phyloP scores from a whole-genome alignment of 2,113 vertebrate species.

The Alethe diademata region DNA sequence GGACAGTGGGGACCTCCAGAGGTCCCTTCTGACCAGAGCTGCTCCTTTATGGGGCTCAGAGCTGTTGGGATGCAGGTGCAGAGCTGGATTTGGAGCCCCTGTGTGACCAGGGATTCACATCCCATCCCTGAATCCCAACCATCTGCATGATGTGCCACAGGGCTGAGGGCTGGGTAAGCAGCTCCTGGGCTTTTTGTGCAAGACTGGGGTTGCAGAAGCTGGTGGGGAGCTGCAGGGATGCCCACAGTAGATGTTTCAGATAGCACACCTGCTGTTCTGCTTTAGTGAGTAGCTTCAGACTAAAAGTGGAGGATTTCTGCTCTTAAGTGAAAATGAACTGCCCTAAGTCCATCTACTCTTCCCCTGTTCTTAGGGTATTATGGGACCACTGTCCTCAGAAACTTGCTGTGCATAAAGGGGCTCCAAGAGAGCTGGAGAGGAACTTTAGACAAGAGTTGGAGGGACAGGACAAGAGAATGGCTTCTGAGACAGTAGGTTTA shows the following conservation, averaged over 20 bases:
- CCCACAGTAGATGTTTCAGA: not conserved
- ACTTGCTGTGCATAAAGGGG: not conserved
- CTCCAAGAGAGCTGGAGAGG: not conserved
- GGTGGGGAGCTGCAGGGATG: not conserved
- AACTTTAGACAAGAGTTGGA: not conserved
- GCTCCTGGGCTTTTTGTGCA: not conserved
- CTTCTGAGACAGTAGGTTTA: not conserved
- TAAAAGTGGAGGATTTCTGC: not conserved
- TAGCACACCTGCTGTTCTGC: accelerated
- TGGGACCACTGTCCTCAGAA: not conserved
- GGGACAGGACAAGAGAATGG: not conserved
- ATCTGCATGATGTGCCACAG: accelerated
- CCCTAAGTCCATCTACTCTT: not conserved
- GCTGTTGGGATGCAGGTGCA: not conserved
- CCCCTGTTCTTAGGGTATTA: too few relatives aligned
- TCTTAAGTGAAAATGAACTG: not conserved
- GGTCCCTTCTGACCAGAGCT: not conserved
- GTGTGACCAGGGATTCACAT: not conserved
- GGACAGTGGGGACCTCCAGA: not conserved
- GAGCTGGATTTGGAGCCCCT: not conserved
- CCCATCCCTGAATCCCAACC: not conserved
- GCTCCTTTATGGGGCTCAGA: not conserved
- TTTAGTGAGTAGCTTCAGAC: not conserved
- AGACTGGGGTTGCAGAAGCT: not conserved
- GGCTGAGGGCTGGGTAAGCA: not conserved